These are phyloP conservation scores for Lordiphosa collinella DNA, from an alignment of 1,140 invertebrate genomes.

Conservation along the genomic window DNA sequence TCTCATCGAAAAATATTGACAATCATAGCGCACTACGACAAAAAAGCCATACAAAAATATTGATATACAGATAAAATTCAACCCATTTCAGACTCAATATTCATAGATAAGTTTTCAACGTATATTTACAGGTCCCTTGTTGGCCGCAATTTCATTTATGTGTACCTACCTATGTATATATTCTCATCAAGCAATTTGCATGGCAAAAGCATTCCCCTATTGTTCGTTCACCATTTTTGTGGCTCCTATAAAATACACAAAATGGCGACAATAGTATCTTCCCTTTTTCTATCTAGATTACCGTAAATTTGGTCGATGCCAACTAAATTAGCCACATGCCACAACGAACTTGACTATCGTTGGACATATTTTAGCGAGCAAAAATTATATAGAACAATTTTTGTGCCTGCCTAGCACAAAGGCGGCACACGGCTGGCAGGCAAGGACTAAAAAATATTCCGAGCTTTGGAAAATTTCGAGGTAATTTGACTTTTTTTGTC, in stretches of 20 bases:
- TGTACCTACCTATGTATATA: background rate
- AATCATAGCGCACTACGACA: too few relatives aligned
- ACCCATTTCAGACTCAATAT: too few relatives aligned
- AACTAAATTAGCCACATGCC: constrained; percentile 44
- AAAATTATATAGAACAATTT: constrained; percentile 44
- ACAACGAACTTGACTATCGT: constrained; percentile 25
- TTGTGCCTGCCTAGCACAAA: constrained; percentile 29
- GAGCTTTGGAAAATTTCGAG: constrained; percentile 46
- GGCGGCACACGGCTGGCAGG: too few relatives aligned
- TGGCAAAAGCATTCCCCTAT: too few relatives aligned
- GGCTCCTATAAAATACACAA: too few relatives aligned
- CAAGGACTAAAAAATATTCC: constrained; percentile 39
- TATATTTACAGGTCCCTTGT: too few relatives aligned
- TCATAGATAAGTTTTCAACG: too few relatives aligned
- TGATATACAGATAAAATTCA: too few relatives aligned
- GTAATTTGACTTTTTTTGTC: constrained; percentile 32
- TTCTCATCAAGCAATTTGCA: background rate
- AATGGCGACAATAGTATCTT: background rate
- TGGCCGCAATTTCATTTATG: too few relatives aligned
- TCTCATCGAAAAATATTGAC: too few relatives aligned
- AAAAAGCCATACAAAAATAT: too few relatives aligned
- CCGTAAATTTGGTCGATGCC: constrained; percentile 20
- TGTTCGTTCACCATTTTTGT: too few relatives aligned
- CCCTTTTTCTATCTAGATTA: background rate
- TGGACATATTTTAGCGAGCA: constrained; percentile 38